These are phyloP conservation scores for Otocyon megalotis DNA, from an alignment of 2,113 vertebrate species.

Conservation along the genomic window DNA sequence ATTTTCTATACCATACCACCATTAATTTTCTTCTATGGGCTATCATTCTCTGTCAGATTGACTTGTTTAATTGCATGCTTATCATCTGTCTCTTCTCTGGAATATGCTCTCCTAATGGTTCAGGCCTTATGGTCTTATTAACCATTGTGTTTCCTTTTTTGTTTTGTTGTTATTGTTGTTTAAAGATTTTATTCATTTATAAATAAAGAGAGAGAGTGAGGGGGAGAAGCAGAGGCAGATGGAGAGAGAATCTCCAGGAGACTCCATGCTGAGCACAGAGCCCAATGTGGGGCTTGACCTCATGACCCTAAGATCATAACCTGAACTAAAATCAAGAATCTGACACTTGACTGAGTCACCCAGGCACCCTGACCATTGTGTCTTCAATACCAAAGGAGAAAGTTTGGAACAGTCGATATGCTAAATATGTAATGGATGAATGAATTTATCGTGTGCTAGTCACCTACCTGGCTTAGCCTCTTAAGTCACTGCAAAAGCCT, in stretches of 20 bases:
- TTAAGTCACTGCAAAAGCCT: conserved; percentile 12
- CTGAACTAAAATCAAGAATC: neutral
- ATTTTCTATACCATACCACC: neutral
- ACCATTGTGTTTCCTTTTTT: neutral
- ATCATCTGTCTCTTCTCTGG: neutral
- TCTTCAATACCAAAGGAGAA: neutral
- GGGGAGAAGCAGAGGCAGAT: neutral
- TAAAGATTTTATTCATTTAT: neutral
- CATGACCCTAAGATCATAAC: neutral
- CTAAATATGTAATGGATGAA: conserved; percentile 35
- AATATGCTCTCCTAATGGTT: neutral
- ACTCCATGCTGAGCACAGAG: neutral
- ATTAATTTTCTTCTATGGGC: neutral
- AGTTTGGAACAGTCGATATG: neutral
- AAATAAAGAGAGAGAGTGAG: neutral
- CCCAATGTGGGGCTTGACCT: neutral
- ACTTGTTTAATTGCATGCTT: neutral
- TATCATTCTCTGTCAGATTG: neutral
- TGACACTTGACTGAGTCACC: neutral
- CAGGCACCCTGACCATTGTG: neutral
- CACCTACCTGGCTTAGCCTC: neutral
- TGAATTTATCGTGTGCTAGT: neutral
- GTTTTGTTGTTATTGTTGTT: neutral
- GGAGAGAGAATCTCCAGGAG: neutral
- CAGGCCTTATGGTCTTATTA: neutral